Evolutionary conservation across 2,888 invertebrate genomes (phyloP).

Genomic region (Chalcis sispes): DNA sequence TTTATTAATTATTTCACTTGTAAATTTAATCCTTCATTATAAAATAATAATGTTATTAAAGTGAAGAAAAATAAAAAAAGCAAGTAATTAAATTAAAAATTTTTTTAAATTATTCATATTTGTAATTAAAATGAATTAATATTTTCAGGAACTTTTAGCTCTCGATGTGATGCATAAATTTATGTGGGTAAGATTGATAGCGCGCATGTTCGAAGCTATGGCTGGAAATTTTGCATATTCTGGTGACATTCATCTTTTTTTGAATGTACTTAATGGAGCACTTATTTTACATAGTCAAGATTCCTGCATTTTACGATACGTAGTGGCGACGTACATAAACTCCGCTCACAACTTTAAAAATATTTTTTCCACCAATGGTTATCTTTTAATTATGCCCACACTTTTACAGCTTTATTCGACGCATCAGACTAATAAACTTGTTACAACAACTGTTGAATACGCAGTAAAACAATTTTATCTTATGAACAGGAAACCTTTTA

Average conservation of each 20-base stretch:
- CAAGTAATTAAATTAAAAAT: too few species aligned
- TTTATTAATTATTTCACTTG: not conserved
- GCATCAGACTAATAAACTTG: conserved; percentile 96
- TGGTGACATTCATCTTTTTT: conserved; percentile 96
- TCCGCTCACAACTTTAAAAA: conserved; percentile 99
- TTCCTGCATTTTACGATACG: conserved; percentile 94
- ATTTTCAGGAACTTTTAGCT: conserved; percentile 86
- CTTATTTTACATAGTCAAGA: conserved; percentile 98
- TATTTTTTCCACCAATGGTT: conserved; percentile 98
- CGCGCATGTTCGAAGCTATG: conserved; percentile 98
- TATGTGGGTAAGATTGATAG: conserved; percentile 98
- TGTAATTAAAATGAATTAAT: not conserved
- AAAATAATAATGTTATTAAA: not conserved
- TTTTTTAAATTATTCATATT: not conserved
- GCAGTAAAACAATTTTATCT: conserved; percentile 99
- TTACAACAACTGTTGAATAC: conserved; percentile 97
- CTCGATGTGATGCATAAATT: conserved; percentile 98
- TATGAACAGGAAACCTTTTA: conserved; percentile 98
- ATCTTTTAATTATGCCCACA: conserved; percentile 98
- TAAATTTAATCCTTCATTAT: too few species aligned
- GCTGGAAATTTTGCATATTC: conserved; percentile 97
- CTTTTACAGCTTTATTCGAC: conserved; percentile 97
- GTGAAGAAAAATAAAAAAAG: too few species aligned
- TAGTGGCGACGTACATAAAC: conserved; percentile 98
- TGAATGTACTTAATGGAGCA: conserved; percentile 98